A percentile compares a stretch with the other conserved stretches of the same genome.
These are phyloP conservation scores for Enchytraeus crypticus DNA, from an alignment of 2,888 invertebrate genomes.

Conservation along the genomic window DNA sequence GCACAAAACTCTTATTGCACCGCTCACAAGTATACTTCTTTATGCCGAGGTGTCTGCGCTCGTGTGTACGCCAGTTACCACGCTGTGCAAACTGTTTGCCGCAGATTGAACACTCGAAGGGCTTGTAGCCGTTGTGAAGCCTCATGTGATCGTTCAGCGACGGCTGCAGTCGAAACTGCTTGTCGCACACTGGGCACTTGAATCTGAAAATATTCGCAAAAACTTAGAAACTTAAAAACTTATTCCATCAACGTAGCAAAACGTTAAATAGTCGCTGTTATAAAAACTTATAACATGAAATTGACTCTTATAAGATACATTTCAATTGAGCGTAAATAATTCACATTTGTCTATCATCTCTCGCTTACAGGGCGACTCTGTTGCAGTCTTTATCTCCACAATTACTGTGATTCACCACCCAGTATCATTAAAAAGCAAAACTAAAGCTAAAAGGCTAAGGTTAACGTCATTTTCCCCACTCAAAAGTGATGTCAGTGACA, in stretches of 20 bases:
- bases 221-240: no score
- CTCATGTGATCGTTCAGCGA: slow-evolving; percentile 6
- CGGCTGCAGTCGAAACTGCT: not conserved
- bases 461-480: no score
- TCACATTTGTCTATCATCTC: not conserved
- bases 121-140: slow-evolving; percentile 8
- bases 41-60: slow-evolving; percentile 2
- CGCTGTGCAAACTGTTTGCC: slow-evolving; percentile 7
- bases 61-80: slow-evolving; percentile 12
- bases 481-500: no score
- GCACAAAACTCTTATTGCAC: slow-evolving; percentile 2
- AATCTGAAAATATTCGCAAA: not conserved
- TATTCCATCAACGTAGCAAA: no score
- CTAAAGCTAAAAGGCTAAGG: no score
- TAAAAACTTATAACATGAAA: no score
- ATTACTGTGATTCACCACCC: no score
- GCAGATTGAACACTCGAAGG: slow-evolving; percentile 7
- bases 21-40: slow-evolving; percentile 5
- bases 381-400: no score
- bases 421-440: no score
- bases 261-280: no score
- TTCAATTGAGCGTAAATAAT: not conserved
- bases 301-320: not conserved
- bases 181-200: slow-evolving; percentile 4
- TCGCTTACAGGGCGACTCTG: no score